Percentiles rank a stretch among this genome's conserved stretches.
Conservation (phyloP, 1,140 invertebrate species). For the Phymastichus coffea region DNA sequence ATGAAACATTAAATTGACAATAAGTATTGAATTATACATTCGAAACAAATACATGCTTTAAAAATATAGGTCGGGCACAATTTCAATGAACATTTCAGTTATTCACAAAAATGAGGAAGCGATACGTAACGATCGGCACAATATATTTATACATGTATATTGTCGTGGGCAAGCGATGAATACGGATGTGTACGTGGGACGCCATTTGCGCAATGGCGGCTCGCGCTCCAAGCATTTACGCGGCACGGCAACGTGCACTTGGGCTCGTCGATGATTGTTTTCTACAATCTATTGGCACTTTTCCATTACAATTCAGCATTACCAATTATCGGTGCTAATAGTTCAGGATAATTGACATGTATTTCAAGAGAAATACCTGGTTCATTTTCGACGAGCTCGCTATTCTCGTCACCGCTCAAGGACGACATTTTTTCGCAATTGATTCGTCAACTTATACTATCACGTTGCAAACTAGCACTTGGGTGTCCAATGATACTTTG, state of each 20-base stretch:
- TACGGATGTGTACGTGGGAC: slow-evolving; percentile 28
- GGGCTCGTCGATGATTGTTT: too few relatives aligned
- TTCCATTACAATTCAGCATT: not conserved
- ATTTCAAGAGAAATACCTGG: slow-evolving; percentile 39
- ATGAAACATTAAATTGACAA: slow-evolving; percentile 12
- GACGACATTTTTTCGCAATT: slow-evolving; percentile 46
- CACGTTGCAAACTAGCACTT: too few relatives aligned
- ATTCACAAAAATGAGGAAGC: not conserved
- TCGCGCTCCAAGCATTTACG: slow-evolving; percentile 13
- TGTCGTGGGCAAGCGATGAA: too few relatives aligned
- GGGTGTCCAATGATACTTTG: too few relatives aligned
- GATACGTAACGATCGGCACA: not conserved
- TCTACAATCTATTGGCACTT: slow-evolving; percentile 14
- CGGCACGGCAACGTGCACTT: too few relatives aligned
- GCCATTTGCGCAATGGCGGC: slow-evolving; percentile 43
- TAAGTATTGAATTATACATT: not conserved
- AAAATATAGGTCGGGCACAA: not conserved
- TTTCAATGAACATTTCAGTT: not conserved
- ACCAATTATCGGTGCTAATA: not conserved
- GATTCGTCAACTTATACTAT: too few relatives aligned
- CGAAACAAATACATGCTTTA: not conserved
- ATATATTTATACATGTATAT: slow-evolving; percentile 21
- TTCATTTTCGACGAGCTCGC: slow-evolving; percentile 39
- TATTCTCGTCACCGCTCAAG: slow-evolving; percentile 47
- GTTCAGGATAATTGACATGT: not conserved